Conservation (phyloP, 2,888 invertebrate genomes). For the Drosophila cyrtoloma region DNA sequence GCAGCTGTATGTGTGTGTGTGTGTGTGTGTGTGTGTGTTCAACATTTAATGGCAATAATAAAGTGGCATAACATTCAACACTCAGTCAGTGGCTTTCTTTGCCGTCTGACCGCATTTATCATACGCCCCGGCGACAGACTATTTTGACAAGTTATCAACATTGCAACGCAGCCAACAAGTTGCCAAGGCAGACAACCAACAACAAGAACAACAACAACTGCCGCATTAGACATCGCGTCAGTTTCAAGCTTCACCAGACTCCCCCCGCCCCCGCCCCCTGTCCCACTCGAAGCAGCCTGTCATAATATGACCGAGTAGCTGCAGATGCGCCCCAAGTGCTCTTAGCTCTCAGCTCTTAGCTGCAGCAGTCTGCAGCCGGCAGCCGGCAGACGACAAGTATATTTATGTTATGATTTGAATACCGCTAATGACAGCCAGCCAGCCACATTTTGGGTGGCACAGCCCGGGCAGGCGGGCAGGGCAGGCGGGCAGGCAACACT, state of each 20-base stretch:
- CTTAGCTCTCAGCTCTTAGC: background rate
- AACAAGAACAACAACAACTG: slow-evolving; percentile 14
- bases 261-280: background rate
- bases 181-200: slow-evolving; percentile 36
- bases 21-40: slow-evolving; percentile 9
- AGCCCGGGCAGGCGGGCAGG: background rate
- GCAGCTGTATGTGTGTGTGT: background rate
- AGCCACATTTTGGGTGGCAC: slow-evolving; percentile 51
- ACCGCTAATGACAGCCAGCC: slow-evolving; percentile 77
- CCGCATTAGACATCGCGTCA: slow-evolving; percentile 25
- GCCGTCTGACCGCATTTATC: slow-evolving; percentile 81
- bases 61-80: slow-evolving; percentile 79
- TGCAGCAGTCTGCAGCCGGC: slow-evolving; percentile 22
- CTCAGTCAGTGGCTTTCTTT: slow-evolving; percentile 71
- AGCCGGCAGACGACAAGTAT: slow-evolving; percentile 80
- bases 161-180: slow-evolving; percentile 74
- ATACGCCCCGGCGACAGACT: slow-evolving; percentile 68
- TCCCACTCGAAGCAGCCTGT: slow-evolving; percentile 24
- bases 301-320: slow-evolving; percentile 48
- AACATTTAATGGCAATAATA: slow-evolving; percentile 71
- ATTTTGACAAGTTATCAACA: slow-evolving; percentile 83
- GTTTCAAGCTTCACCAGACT: background rate
- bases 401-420: slow-evolving; percentile 84
- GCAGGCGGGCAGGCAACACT: background rate
- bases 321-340: slow-evolving; percentile 25